Evolutionary conservation across 2,113 vertebrate species (phyloP).

Genomic region (Theristicus caerulescens): DNA sequence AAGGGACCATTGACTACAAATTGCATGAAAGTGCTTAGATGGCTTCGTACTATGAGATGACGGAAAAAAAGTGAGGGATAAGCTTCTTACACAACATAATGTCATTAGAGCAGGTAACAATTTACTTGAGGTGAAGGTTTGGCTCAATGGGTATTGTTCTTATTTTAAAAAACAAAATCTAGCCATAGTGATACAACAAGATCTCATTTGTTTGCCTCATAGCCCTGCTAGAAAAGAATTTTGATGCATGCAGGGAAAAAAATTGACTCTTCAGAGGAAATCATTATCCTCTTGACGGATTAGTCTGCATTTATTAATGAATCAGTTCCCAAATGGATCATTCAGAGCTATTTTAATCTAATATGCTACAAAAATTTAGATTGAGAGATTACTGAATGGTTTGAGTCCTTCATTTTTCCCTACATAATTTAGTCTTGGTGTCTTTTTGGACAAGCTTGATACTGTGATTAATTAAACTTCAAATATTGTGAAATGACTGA

Average conservation of each 20-base stretch:
- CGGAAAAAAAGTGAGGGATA: background rate
- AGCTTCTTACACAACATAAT: background rate
- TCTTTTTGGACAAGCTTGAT: conserved; percentile 28
- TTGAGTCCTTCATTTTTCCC: background rate
- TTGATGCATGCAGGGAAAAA: background rate
- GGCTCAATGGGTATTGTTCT: accelerated
- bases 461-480: conserved; percentile 58
- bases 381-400: background rate
- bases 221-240: background rate
- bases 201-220: background rate
- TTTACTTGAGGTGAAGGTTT: background rate
- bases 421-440: background rate
- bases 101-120: background rate
- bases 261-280: background rate
- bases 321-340: background rate
- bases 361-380: background rate
- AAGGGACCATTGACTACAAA: background rate
- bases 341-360: background rate
- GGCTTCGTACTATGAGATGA: background rate
- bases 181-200: background rate
- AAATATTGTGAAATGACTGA: conserved; percentile 32
- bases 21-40: background rate
- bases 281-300: background rate
- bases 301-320: conserved; percentile 16
- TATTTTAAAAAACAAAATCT: background rate